Base-by-base conservation (phyloP, 2,113 vertebrate genomes). In the Clinocottus analis region DNA sequence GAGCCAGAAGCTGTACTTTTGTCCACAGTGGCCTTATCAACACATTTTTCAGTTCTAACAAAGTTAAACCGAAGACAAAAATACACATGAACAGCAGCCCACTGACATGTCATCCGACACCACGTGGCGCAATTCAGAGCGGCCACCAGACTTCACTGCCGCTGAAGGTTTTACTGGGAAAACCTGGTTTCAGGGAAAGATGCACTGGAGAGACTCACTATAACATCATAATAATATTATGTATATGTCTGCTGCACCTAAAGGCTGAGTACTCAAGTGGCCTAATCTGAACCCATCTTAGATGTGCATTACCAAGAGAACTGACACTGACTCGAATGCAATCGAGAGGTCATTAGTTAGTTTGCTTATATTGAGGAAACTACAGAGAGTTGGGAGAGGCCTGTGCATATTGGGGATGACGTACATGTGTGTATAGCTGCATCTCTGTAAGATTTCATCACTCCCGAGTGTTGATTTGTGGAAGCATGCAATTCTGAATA, bases 41-140 rank as follows among this genome's bases (percentile, higher is more conserved):
- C 21, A 7, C 17, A n/a, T 21, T 35, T 47, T 47, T 47, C 29
- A 10, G 10, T 37, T 59, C 49, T 16, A 27, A 65, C 31, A 35
- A n/a, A 1, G 2, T 53, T 55, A 0, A 5, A 10, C 12, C 17
- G 23, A 59, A 16, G 11, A 43, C 25, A 17, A 56, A 37, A 39
- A 60, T 16, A 55, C 12, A 64, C 41, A 45, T 29, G 31, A 84
- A 49, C 56, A 63, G 74, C 63, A 17, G 74, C 72, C 71, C 72
- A 74, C 72, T 59, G 41, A 11, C n/a, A 39, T 80, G 86, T 83
- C 86, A 87, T 68, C 74, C 83, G 80, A 83, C 88, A 85, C 90
- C 86, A 76, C 45, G 49, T 61, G 72, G 79, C 1, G 60, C 68
- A 43, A 13, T 39, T 63, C 73, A 80, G 62, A 79, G 82, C 82